Base-by-base conservation (phyloP, 2,113 vertebrate species). In the Periophthalmus modestus region DNA sequence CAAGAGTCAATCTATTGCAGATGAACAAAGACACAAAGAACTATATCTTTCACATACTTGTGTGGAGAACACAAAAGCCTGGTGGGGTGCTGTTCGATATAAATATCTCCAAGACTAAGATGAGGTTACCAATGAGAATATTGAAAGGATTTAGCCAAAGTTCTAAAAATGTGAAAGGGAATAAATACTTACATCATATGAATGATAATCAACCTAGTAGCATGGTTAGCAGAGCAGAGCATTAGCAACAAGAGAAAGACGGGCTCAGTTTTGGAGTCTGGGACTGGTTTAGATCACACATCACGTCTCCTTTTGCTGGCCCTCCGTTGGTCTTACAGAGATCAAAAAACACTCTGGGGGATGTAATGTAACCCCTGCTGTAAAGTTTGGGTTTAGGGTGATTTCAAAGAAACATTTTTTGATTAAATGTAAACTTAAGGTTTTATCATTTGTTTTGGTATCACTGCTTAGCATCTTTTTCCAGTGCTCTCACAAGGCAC, bases 1-100 rank as follows among this genome's bases (percentile, higher is more conserved):
- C 47, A 79, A 75, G 78, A 80, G 58, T 76, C 63, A 83, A 78
- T 82, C 80, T 71, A 70, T 71, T 85, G 82, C 85, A 87, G 77
- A 82, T 16, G 24, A 77, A 74, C 66, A 72, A 66, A 79, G 33
- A 39, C 62, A 82, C 77, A 66, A 79, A 75, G 74, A 71, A 24
- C 39, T 33, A 50, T 74, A 9, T 34, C 19, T 48, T 50, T n/a
- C 28, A n/a, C 39, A 43, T 43, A 6, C 23, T 73, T 15, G 62
- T 65, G 54, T 39, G 16, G 21, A 0, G 24, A 65, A 39, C 58
- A 33, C 58, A 61, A 34, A 34, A 62, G 28, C 2, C 57, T 59
- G 21, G 11, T 24, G 55, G 12, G 16, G 18, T 54, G n/a, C n/a
- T 52, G 5, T 18, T 55, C 2, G 3, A 15, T 24, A 11, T 6